Conservation (phyloP, 2,888 invertebrate genomes). For the Nemotelus nigrinus region DNA sequence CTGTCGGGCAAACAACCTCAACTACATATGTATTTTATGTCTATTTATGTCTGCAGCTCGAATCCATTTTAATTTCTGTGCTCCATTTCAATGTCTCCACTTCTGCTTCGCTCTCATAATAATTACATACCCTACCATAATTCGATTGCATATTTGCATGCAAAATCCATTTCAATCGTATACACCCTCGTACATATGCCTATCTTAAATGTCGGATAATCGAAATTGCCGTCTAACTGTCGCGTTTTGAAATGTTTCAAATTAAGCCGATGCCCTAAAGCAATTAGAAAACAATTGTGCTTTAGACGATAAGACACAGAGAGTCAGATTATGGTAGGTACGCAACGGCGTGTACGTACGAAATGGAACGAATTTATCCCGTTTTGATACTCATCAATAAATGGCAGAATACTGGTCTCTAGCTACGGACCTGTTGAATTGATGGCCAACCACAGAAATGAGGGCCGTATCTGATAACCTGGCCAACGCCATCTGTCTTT, state of each 20-base stretch:
- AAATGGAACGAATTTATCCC: conserved; percentile 23
- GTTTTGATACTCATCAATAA: conserved; percentile 42
- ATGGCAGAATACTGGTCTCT: conserved; percentile 38
- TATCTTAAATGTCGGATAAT: conserved; percentile 19
- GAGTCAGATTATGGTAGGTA: not conserved
- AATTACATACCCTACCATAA: conserved; percentile 10
- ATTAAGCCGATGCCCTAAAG: conserved; percentile 36
- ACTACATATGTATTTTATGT: no score
- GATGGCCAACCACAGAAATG: conserved; percentile 41
- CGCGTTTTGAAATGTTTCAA: conserved; percentile 32
- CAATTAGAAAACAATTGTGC: conserved; percentile 43
- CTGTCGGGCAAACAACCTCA: no score
- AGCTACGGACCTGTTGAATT: conserved; percentile 39
- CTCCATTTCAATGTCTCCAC: not conserved
- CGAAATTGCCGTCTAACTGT: conserved; percentile 19
- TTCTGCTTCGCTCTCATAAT: not conserved
- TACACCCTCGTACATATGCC: not conserved
- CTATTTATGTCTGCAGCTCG: no score
- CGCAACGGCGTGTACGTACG: not conserved
- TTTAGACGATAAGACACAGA: conserved; percentile 32
- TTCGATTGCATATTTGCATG: conserved; percentile 17
- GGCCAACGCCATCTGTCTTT: conserved; percentile 41
- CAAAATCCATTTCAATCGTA: conserved; percentile 1
- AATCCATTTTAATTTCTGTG: not conserved
- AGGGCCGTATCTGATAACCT: conserved; percentile 40